These are phyloP conservation scores for Stichodactyla mertensii DNA, from an alignment of 64 coral and sea anemone genomes.

Conservation along the genomic window DNA sequence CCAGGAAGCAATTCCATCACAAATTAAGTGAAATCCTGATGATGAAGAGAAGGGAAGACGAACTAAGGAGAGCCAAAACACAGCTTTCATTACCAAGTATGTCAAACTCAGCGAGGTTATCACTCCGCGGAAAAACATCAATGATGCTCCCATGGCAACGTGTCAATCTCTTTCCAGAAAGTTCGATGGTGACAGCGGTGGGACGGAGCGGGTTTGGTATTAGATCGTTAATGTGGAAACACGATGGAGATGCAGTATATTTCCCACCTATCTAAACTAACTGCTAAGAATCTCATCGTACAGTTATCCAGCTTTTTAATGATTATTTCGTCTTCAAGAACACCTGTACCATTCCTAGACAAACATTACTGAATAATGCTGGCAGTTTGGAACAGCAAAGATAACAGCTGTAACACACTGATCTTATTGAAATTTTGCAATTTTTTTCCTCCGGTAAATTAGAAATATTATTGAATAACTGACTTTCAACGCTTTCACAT, in stretches of 20 bases:
- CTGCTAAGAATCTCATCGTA: background rate
- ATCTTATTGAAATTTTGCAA: too few relatives aligned
- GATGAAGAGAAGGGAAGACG: conserved; percentile 25
- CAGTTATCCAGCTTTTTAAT: background rate
- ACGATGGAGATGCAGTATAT: conserved; percentile 42
- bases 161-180: background rate
- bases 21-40: conserved; percentile 25
- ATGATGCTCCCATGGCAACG: conserved; percentile 1
- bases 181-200: background rate
- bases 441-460: too few relatives aligned
- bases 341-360: background rate
- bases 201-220: background rate
- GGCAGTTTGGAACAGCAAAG: background rate
- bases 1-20: conserved; percentile 39
- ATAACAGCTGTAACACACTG: background rate
- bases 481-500: too few relatives aligned
- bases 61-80: conserved; percentile 32
- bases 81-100: conserved; percentile 52
- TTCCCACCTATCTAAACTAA: conserved; percentile 41
- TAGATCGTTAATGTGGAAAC: conserved; percentile 21
- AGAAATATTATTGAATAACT: too few relatives aligned
- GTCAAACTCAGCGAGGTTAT: background rate
- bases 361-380: background rate
- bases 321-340: background rate
- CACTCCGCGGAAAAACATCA: background rate